Evolutionary conservation across 92 coral and sea anemone genomes (phyloP), one percentile per base, ranked within the genome.

Genomic region (Micromussa lordhowensis): DNA sequence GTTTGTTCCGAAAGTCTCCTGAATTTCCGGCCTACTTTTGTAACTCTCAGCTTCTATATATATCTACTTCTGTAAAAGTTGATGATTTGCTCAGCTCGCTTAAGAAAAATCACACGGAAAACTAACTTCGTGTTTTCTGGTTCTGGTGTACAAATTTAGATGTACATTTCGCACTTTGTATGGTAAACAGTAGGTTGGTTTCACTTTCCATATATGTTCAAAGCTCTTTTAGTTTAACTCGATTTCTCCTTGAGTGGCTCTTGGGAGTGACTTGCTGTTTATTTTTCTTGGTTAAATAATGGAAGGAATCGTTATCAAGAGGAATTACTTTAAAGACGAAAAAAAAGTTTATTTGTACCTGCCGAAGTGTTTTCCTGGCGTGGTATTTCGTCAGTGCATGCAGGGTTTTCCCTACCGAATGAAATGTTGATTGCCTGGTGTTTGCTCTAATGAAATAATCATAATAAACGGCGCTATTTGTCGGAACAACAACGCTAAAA

Each of bases 361-460:
- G 82, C 68, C 30, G 36, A 32, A n/a, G 16, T 40, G 59, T 22
- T 79, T 53, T 57, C 17, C 78, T 17, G 78, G 78, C 69, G 82
- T 79, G 40, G 40, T n/a, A 16, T 18, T 78, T 12, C 36, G 69
- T 19, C 32, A 35, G 73, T 61, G 72, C 51, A 44, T 61, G 72
- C 51, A 44, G 51, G 84, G 54, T 57, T 63, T 80, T 59, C 84
- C 84, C 72, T 79, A 69, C 32, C 21, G 29, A 28, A 66, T 3
- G 31, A 26, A 28, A 10, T 28, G 17, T 31, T 4, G 13, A 19
- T 73, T 73, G 14, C 49, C 49, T 18, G 49, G 44, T 73, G 44
- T 73, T 73, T 18, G 53, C 49, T 14, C 49, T 15, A 35, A 10
- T 26, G 53, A 5, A 36, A 18, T 19, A 73, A 36, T 21, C 78